Evolutionary conservation across 2,797 vertebrate species (phyloP), one percentile per base, ranked within the genome.

Genomic region (Anisognathus igniventris): DNA sequence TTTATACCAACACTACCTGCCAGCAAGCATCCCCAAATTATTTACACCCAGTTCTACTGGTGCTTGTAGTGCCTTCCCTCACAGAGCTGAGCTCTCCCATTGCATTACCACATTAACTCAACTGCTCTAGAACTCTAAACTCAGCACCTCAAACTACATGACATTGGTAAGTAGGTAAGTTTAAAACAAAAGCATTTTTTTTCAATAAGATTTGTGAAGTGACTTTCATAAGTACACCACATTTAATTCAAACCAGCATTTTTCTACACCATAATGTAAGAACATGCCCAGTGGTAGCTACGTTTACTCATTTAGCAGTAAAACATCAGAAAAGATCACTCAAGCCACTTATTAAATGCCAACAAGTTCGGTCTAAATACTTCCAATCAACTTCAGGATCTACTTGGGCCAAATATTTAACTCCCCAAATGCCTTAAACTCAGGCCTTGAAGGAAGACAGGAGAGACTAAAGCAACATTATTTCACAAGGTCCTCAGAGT

Each of bases 121-220:
- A 23, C 4, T 65, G 24, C 28, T 71, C 53, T 10, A 30, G 11
- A 71, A 58, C 27, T 37, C 64, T 48, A 14, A 81, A 42, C 37
- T 71, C 65, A 60, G 27, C 20, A 58, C 27, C 27, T 82, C n/a
- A 50, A 82, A 66, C 45, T 23, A 7, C 24, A 20, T 23, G 5
- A 28, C 40, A 65, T 0, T 30, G 35, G 1, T 12, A 40, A 35
- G 3, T 2, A 30, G 33, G 2, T 19, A 31, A 42, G 17, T 33
- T 70, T 42, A 22, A 53, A 50, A 81, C 6, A 1, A 65, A 66
- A 66, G 11, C 14, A 20, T 51, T 58, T 42, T 39, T 47, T 90
- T 37, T 22, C 14, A 56, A 23, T 56, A 61, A 37, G 33, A 31
- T 37, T 12, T 30, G 37, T 33, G 7, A n/a, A 39, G 17, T 56